Conservation (phyloP, 2,113 vertebrate species). For the Eurypyga helias region DNA sequence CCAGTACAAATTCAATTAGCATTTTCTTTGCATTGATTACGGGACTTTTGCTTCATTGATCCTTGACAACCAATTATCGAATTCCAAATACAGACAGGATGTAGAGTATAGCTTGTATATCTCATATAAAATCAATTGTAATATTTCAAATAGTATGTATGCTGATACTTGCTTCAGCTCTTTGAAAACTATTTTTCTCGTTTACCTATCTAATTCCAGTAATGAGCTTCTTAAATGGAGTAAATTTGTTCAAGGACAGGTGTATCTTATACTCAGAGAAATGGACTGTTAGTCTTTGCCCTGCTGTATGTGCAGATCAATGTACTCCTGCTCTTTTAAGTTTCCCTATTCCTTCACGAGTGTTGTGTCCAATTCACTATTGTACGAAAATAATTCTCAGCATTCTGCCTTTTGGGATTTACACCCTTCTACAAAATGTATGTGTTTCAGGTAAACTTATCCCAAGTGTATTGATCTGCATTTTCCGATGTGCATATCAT, state of each 20-base stretch:
- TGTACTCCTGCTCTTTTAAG: neutral
- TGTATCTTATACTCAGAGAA: neutral
- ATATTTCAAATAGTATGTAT: neutral
- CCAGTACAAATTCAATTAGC: neutral
- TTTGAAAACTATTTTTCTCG: neutral
- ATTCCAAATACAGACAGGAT: neutral
- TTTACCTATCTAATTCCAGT: neutral
- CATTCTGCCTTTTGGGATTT: neutral
- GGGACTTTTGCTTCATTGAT: neutral
- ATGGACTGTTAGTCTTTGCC: rapidly evolving
- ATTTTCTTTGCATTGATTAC: neutral
- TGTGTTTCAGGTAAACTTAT: neutral
- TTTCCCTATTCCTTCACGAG: neutral
- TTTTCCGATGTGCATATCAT: neutral
- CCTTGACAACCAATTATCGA: neutral
- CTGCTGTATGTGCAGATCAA: neutral
- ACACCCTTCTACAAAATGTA: neutral
- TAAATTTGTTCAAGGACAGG: neutral
- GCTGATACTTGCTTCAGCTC: neutral
- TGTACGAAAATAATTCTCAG: neutral
- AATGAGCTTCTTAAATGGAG: neutral
- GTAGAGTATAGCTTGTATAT: neutral
- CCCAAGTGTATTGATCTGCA: neutral
- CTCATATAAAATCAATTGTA: neutral
- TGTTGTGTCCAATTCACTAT: neutral